Conservation (phyloP, 2,888 invertebrate genomes). For the Drosophila niveifrons region DNA sequence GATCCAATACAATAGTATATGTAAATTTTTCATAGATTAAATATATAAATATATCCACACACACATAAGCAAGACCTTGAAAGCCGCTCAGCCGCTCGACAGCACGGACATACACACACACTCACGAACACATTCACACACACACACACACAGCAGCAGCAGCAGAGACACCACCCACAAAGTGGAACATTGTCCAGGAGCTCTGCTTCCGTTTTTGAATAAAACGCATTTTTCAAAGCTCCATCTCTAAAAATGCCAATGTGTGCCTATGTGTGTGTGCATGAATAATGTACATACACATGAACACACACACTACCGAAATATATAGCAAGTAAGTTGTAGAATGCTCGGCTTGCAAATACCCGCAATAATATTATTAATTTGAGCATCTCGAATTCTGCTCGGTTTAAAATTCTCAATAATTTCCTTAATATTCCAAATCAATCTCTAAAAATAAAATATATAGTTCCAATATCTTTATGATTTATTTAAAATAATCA, state of each 20-base stretch:
- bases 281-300: constrained; percentile 67
- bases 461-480: too few species aligned
- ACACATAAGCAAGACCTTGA: constrained; percentile 48
- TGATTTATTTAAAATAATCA: too few species aligned
- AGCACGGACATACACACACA: background rate
- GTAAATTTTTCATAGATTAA: constrained; percentile 61
- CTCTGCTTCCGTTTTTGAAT: constrained; percentile 66
- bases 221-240: constrained; percentile 77
- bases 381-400: too few species aligned
- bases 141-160: constrained; percentile 1
- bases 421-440: too few species aligned
- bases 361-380: background rate
- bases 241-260: constrained; percentile 59
- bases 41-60: constrained; percentile 39
- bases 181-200: constrained; percentile 51
- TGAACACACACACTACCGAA: background rate
- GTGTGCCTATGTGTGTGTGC: constrained; percentile 42
- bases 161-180: constrained; percentile 5
- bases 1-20: constrained; percentile 62
- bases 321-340: constrained; percentile 1
- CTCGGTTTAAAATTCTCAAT: too few species aligned
- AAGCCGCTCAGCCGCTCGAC: constrained; percentile 33
- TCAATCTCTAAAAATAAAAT: too few species aligned
- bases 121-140: background rate
- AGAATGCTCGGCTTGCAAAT: background rate